phyloP scores from a whole-genome alignment of 2,888 invertebrate species.

The Syritta pipiens region DNA sequence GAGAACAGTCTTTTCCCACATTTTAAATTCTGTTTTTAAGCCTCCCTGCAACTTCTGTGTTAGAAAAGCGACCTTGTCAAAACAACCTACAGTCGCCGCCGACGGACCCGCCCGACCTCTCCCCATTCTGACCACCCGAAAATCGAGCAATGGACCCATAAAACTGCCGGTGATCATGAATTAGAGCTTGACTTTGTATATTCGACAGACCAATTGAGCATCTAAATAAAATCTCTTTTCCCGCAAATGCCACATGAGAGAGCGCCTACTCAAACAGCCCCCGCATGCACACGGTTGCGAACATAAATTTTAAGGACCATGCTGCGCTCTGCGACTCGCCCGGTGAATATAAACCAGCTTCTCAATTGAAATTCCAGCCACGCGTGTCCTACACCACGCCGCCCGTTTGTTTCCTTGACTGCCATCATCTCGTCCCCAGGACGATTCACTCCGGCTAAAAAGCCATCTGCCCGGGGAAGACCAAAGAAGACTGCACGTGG shows the following conservation, averaged over 20 bases:
- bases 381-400: not conserved
- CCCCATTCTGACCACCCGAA: not conserved
- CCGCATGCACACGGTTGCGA: too few relatives aligned
- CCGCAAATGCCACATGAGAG: too few relatives aligned
- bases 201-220: not conserved
- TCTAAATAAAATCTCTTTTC: too few relatives aligned
- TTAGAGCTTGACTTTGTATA: conserved; percentile 30
- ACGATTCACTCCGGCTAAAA: not conserved
- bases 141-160: conserved; percentile 43
- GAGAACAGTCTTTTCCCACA: too few relatives aligned
- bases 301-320: conserved; percentile 11
- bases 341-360: conserved; percentile 23
- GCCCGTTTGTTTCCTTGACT: not conserved
- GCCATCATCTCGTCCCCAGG: not conserved
- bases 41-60: too few relatives aligned
- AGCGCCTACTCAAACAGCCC: too few relatives aligned
- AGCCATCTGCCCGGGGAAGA: not conserved
- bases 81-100: too few relatives aligned
- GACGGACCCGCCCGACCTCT: not conserved
- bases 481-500: conserved; percentile 25
- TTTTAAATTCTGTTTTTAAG: too few relatives aligned
- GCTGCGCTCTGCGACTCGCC: conserved; percentile 4
- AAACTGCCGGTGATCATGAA: conserved; percentile 43
- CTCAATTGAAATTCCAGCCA: conserved; percentile 32
- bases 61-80: too few relatives aligned